phyloP scores from a whole-genome alignment of 2,797 vertebrate species.

The Sternarchorhynchus goeldii region DNA sequence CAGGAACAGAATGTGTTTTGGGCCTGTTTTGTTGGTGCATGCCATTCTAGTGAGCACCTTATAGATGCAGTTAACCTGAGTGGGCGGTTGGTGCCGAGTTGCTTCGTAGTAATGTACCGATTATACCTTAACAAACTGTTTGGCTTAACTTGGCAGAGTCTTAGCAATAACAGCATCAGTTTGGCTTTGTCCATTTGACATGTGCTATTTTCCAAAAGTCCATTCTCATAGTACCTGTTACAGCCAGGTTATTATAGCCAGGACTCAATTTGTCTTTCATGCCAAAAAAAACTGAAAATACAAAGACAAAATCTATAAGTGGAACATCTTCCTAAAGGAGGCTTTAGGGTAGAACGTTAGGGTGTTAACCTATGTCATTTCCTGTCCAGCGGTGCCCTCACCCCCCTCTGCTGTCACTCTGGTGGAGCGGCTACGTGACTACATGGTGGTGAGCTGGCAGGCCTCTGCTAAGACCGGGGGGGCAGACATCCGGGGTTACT shows the following conservation, averaged over 20 bases:
- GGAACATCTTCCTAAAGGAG: background rate
- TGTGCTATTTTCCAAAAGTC: background rate
- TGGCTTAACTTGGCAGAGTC: background rate
- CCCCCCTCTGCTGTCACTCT: constrained; percentile 80
- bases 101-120: background rate
- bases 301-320: background rate
- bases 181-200: constrained; percentile 3
- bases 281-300: background rate
- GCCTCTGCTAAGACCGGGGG: constrained; percentile 82
- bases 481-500: constrained; percentile 90
- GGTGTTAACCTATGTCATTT: constrained; percentile 18
- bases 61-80: background rate
- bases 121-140: background rate
- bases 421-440: constrained; percentile 86
- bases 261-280: background rate
- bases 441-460: constrained; percentile 90
- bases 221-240: background rate
- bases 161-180: constrained; percentile 13
- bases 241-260: background rate
- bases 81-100: too few species aligned
- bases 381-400: constrained; percentile 78
- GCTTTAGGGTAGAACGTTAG: background rate
- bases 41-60: background rate
- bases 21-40: background rate
- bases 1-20: background rate